A percentile compares a stretch with the other conserved stretches of the same genome.
Conservation (phyloP, 92 coral and sea anemone genomes). For the Epizoanthus stellaris region DNA sequence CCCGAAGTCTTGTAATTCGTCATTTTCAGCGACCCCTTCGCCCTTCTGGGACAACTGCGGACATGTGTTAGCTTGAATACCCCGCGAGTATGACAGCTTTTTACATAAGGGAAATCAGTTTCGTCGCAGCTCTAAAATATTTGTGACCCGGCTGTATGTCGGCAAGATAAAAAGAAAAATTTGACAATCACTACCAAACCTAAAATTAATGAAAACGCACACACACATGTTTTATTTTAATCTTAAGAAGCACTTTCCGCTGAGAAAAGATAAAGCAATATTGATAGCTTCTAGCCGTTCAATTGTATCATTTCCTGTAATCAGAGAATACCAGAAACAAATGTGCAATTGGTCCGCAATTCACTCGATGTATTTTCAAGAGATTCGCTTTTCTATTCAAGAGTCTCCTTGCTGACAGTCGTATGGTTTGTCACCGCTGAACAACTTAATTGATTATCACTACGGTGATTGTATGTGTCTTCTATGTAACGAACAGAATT, state of each 20-base stretch:
- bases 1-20: conserved; percentile 15
- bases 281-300: conserved; percentile 23
- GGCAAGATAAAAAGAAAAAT: neutral
- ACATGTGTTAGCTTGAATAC: neutral
- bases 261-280: conserved; percentile 14
- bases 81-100: too few relatives aligned
- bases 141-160: neutral
- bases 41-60: too few relatives aligned
- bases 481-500: conserved; percentile 37
- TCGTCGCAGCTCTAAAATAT: too few relatives aligned
- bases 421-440: neutral
- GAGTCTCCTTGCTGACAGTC: neutral
- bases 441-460: conserved; percentile 34
- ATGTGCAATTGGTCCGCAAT: conserved; percentile 29
- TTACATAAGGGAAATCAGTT: too few relatives aligned
- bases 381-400: neutral
- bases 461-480: conserved; percentile 14
- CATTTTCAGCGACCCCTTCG: neutral
- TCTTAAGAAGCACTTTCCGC: conserved; percentile 36
- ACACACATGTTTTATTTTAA: conserved; percentile 14
- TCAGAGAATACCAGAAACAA: conserved; percentile 34
- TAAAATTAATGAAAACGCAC: conserved; percentile 13
- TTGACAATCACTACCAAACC: conserved; percentile 1
- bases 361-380: conserved; percentile 20
- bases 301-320: conserved; percentile 51